Evolutionary conservation across 2,888 invertebrate genomes (phyloP), one percentile per base, ranked within the genome.

Genomic region (Oscheius sp.): DNA sequence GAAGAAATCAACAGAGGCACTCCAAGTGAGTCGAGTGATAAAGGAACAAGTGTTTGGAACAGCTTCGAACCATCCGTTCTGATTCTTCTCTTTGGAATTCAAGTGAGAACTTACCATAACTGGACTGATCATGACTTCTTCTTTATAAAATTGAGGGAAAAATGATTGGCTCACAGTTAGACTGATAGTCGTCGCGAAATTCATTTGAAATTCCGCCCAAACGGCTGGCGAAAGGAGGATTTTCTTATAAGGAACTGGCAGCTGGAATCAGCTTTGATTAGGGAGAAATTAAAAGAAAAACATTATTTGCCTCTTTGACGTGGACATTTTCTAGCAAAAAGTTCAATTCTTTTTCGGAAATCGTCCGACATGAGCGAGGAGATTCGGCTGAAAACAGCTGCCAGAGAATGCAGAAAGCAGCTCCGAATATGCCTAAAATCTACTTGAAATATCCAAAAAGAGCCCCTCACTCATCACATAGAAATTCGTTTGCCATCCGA

Each of bases 31-130:
- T 45, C 63, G 57, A 17, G 31, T 29, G 3, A 48, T 17, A 46
- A 63, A 63, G 2, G 63, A 63, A 29, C 37, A 63, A 2, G 17
- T 25, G 29, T 63, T 63, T 10, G 63, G 63, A 25, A 63, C 50
- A n/a, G 63, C 63, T 27, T 25, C 42, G 48, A 63, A 63, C 12
- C 29, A 63, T 15, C 63, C 63, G 29, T 63, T 63, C 63, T 63
- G 48, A n/a, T 20, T 12, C 3, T 10, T 12, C 3, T 20, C 8
- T 45, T 3, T 52, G 61, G 39, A n/a, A 58, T 5, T 31, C 10
- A 5, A 15, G 42, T n/a, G 15, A 6, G n/a, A 55, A 29, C 61
- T 27, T 27, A 61, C 63, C 63, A 63, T 63, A 3, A 63, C 46
- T 20, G 46, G 39, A 17, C 45, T 45, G 27, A 63, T 63, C 10